Conservation (phyloP, 2,113 vertebrate species). For the Helogale parvula region DNA sequence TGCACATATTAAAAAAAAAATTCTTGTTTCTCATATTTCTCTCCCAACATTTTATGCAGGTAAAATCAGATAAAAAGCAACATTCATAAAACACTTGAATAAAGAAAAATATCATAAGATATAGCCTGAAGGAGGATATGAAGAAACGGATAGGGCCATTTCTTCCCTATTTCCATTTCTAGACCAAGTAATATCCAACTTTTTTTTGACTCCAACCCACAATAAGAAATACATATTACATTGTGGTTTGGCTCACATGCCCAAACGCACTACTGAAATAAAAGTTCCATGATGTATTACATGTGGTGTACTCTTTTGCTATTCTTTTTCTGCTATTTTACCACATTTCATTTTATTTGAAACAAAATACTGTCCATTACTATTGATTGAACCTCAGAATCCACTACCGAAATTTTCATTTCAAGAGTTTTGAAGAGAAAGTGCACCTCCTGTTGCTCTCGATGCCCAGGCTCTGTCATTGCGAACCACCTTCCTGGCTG, state of each 20-base stretch:
- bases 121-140: neutral
- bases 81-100: neutral
- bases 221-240: neutral
- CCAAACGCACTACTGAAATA: neutral
- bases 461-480: neutral
- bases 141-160: neutral
- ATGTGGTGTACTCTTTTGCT: neutral
- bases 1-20: neutral
- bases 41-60: neutral
- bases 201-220: neutral
- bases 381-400: neutral
- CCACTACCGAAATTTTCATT: neutral
- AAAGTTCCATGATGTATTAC: neutral
- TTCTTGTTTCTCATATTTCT: neutral
- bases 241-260: neutral
- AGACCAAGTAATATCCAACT: neutral
- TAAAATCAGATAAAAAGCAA: conserved; percentile 26
- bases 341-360: neutral
- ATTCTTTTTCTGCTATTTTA: neutral
- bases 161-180: neutral
- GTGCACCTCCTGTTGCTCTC: neutral
- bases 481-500: neutral
- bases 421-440: neutral
- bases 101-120: neutral
- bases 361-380: neutral